Evolutionary conservation across 1,140 invertebrate species (phyloP), one percentile per base, ranked within the genome.

Genomic region (Drosophila arawakana): DNA sequence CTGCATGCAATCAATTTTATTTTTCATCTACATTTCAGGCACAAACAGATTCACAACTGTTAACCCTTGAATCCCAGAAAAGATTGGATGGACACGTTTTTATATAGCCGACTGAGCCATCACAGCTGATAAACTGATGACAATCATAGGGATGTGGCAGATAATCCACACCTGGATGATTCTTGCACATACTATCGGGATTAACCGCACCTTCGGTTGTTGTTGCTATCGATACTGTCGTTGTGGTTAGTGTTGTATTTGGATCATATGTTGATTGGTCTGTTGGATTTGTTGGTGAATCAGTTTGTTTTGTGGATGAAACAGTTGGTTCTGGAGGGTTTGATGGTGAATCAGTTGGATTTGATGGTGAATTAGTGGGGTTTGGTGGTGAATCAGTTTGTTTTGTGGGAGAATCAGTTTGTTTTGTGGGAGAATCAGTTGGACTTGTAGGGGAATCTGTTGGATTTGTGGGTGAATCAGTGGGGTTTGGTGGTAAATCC

Each of bases 121-220:
- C 35, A 30, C 85, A 90, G 0, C 77, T 67, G n/a, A 90, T 85
- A 50, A 75, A 90, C 37, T 61, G 52, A 15, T 76, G 81, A 10
- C 85, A 90, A 47, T 90, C 37, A 49, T 90, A 78, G 0, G 85
- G 85, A 77, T 90, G 49, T 0, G 78, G 76, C 9, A 90, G 37
- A 7, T 58, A 81, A 7, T 72, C 57, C 5, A 76, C 61, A 2
- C 73, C 73, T 3, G 49, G 50, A 72, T 85, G 70, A 7, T 76
- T 46, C 11, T 34, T 34, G 35, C 85, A 90, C 44, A 76, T 71
- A 4, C 39, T 43, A 9, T 79, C 25, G 0, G 67, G 49, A 62
- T 90, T 70, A 2, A 83, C 47, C 3, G 11, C 25, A 1, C 34
- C 18, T 13, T 52, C 67, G 9, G 66, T 41, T 25, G 66, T 68